Base-by-base conservation (phyloP, 2,797 vertebrate species). In the Cryptoblepharus egeriae region DNA sequence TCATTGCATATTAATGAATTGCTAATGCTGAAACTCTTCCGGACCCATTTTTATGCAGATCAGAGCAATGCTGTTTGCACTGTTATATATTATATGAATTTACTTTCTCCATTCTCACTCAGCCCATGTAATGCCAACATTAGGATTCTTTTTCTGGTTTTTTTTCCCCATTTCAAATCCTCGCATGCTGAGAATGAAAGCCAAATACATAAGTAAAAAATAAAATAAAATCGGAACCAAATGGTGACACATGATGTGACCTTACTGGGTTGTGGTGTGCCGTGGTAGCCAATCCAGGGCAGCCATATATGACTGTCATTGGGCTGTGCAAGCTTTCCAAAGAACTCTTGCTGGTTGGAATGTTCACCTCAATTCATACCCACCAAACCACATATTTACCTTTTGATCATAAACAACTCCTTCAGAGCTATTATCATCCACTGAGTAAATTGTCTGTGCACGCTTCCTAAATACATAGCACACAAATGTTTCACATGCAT, bases 1-100 rank as follows among this genome's bases (percentile, higher is more conserved):
- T 83, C 82, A 64, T 91, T 93, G 91, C 93, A 93, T 93, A 94
- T 93, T 93, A 93, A 94, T 93, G 89, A 90, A 63, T 61, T 87
- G 87, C 73, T 92, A 92, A 93, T 92, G 87, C 87, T 79, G 20
- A 1, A 0, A 87, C 86, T 93, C 90, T 92, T 92, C 83, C 0
- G 61, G 78, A 83, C 80, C 84, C 89, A 67, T 92, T 88, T 90
- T 91, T 85, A 92, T 90, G 91, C 89, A 91, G 87, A 94, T 93
- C 89, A 81, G 0, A 86, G 72, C 73, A 90, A 83, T 84, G 88
- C 89, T 92, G 87, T 93, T 94, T 93, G 90, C 92, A 90, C 86
- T 90, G 87, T 90, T 90, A 88, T 64, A 82, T 82, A 72, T n/a
- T 78, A 74, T 20, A 58, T 35, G 86, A 84, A 86, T 71, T 39